Conservation (phyloP, 2,113 vertebrate species). For the Platysteira castanea region DNA sequence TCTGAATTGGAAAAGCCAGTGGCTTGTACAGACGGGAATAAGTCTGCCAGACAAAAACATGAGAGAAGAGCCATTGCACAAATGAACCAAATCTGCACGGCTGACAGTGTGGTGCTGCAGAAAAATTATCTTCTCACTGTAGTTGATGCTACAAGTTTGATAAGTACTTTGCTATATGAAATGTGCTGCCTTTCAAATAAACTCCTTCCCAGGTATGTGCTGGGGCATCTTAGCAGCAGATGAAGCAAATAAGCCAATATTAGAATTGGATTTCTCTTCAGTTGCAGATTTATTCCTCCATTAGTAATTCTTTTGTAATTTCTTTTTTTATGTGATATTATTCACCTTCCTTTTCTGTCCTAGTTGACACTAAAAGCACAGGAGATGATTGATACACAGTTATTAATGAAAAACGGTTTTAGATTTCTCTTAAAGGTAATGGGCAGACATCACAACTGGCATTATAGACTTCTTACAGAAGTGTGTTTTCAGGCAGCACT, state of each 20-base stretch:
- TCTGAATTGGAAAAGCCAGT: background rate
- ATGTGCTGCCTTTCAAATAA: background rate
- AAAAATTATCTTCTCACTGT: background rate
- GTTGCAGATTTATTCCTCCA: background rate
- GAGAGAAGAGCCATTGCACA: background rate
- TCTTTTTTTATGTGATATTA: background rate
- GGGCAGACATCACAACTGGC: background rate
- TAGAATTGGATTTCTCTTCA: background rate
- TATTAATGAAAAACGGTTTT: background rate
- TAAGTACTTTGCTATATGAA: background rate
- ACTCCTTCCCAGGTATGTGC: background rate
- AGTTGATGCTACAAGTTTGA: background rate
- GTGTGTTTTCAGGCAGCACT: background rate
- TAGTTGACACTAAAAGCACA: background rate
- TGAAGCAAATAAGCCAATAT: background rate
- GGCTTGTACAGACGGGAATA: background rate
- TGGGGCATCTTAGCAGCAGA: background rate
- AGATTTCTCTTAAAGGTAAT: background rate
- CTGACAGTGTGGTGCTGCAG: background rate
- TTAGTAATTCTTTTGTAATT: background rate
- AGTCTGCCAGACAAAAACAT: background rate
- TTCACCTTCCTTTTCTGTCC: background rate
- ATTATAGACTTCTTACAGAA: background rate
- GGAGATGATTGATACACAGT: background rate
- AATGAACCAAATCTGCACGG: background rate